Evolutionary conservation across 2,888 invertebrate species (phyloP).

Genomic region (Nesidiocoris tenuis): DNA sequence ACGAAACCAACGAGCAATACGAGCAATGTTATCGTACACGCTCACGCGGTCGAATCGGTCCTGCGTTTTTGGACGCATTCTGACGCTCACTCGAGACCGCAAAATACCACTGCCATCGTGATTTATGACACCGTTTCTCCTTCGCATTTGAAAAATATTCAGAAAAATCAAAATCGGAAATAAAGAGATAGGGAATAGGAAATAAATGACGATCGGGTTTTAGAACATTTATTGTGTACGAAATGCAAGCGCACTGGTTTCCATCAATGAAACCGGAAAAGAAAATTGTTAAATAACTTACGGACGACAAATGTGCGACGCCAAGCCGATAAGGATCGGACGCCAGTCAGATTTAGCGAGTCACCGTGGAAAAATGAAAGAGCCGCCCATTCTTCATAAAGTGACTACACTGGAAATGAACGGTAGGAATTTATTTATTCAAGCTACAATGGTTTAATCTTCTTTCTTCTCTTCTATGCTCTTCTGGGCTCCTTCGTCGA

Average conservation of each 20-base stretch:
- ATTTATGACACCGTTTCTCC: too few relatives aligned
- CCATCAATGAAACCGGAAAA: not conserved
- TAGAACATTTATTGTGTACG: too few relatives aligned
- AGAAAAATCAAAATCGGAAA: too few relatives aligned
- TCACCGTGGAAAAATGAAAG: not conserved
- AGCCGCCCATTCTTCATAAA: not conserved
- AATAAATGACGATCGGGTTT: not conserved
- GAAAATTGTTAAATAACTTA: not conserved
- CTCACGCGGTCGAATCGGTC: too few relatives aligned
- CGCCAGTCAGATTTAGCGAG: not conserved
- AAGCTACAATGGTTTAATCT: slow-evolving; percentile 10
- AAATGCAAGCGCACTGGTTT: not conserved
- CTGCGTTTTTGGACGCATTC: too few relatives aligned
- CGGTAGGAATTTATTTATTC: not conserved
- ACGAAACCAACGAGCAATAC: too few relatives aligned
- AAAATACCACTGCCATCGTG: too few relatives aligned
- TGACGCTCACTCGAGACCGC: too few relatives aligned
- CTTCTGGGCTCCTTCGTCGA: slow-evolving; percentile 10
- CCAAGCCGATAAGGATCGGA: not conserved
- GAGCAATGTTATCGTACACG: too few relatives aligned
- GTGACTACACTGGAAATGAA: not conserved
- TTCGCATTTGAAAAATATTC: not conserved
- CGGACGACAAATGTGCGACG: not conserved
- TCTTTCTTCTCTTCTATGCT: slow-evolving; percentile 38
- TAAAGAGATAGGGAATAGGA: not conserved